Conservation (phyloP, 2,888 invertebrate genomes). For the Chamaedrilus cognettii region DNA sequence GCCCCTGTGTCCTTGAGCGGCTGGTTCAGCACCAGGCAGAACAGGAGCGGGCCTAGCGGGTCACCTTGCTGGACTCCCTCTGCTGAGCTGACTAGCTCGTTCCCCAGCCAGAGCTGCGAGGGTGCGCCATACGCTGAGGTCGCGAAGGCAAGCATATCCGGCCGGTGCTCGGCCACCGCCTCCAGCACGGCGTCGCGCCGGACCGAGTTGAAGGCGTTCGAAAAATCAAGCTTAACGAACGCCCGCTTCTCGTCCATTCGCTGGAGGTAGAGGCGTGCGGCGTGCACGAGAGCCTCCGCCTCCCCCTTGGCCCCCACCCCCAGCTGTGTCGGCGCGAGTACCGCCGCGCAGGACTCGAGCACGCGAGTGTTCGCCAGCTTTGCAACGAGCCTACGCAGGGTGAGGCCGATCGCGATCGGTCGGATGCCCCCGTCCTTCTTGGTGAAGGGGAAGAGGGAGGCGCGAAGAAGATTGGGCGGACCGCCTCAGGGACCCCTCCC, state of each 20-base stretch:
- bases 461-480: slow-evolving; percentile 4
- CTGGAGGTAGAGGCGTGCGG: background rate
- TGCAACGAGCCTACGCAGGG: background rate
- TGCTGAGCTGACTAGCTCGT: background rate
- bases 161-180: background rate
- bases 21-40: background rate
- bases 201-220: slow-evolving; percentile 7
- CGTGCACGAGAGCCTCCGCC: background rate
- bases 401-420: background rate
- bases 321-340: background rate
- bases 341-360: background rate
- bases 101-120: background rate
- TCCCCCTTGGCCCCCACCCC: background rate
- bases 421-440: slow-evolving; percentile 6
- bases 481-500: background rate
- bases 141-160: background rate
- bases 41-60: slow-evolving; percentile 11
- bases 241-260: background rate
- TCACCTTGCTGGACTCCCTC: slow-evolving; percentile 6
- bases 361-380: slow-evolving; percentile 1
- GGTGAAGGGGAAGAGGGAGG: slow-evolving; percentile 5
- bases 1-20: background rate
- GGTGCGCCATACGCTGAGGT: background rate
- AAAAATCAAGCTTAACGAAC: background rate
- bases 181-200: background rate